These are phyloP conservation scores for Octodon degus DNA, from an alignment of 2,113 vertebrate species.

Conservation along the genomic window DNA sequence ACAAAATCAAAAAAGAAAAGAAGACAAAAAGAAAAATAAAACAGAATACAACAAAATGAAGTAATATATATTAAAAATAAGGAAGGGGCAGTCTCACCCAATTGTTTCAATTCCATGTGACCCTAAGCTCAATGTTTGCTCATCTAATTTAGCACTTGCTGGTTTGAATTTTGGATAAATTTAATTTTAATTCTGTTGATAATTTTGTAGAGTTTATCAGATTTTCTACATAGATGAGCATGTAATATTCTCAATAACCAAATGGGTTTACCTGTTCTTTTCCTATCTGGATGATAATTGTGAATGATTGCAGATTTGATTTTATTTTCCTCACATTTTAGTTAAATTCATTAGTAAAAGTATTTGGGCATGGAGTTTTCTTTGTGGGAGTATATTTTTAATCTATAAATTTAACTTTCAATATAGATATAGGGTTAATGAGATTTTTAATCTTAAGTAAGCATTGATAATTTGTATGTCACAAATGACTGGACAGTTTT, in stretches of 20 bases:
- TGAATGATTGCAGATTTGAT: not conserved
- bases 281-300: not conserved
- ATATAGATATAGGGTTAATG: not conserved
- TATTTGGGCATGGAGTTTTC: not conserved
- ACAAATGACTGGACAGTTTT: not conserved
- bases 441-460: not conserved
- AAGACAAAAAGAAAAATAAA: no score
- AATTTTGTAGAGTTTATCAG: not conserved
- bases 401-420: not conserved
- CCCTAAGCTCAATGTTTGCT: no score
- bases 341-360: not conserved
- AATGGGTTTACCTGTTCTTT: not conserved
- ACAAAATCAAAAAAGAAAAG: no score
- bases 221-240: not conserved
- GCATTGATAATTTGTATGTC: slow-evolving; percentile 25
- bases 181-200: not conserved
- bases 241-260: slow-evolving; percentile 7
- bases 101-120: no score
- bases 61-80: no score
- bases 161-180: no score
- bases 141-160: no score
- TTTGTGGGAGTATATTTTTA: not conserved
- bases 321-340: slow-evolving; percentile 3
- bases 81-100: no score
- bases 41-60: no score